Evolutionary conservation across 1,140 invertebrate genomes (phyloP).

Genomic region (Chrysoperla carnea): DNA sequence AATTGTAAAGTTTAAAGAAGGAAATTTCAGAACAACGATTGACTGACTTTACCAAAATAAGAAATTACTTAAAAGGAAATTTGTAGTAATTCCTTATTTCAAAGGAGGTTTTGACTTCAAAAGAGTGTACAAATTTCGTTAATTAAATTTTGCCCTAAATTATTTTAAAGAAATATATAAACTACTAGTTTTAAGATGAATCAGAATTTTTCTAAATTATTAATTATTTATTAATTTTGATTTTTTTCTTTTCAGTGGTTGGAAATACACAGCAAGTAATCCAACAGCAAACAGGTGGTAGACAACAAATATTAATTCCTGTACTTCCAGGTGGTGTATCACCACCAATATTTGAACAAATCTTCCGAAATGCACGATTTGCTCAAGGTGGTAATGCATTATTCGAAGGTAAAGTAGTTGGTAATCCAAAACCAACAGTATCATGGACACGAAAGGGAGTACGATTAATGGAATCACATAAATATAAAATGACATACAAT

Average conservation of each 20-base stretch:
- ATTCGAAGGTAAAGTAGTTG: constrained; percentile 81
- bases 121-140: too few species aligned
- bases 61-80: too few species aligned
- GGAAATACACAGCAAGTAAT: constrained; percentile 11
- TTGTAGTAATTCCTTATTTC: too few species aligned
- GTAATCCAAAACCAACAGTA: constrained; percentile 84
- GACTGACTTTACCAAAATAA: too few species aligned
- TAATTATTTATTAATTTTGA: constrained; percentile 1
- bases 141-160: too few species aligned
- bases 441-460: constrained; percentile 85
- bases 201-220: background rate
- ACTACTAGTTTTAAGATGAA: too few species aligned
- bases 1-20: too few species aligned
- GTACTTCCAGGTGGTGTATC: constrained; percentile 30
- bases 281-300: constrained; percentile 21
- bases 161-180: too few species aligned
- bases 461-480: constrained; percentile 59
- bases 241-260: constrained; percentile 26
- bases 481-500: constrained; percentile 76
- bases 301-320: constrained; percentile 35
- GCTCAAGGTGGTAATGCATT: constrained; percentile 82
- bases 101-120: too few species aligned
- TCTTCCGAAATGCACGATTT: constrained; percentile 83
- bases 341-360: constrained; percentile 83
- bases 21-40: too few species aligned